Evolutionary conservation across 2,113 vertebrate genomes (phyloP), one percentile per base, ranked within the genome.

Genomic region (Halichoerus grypus): DNA sequence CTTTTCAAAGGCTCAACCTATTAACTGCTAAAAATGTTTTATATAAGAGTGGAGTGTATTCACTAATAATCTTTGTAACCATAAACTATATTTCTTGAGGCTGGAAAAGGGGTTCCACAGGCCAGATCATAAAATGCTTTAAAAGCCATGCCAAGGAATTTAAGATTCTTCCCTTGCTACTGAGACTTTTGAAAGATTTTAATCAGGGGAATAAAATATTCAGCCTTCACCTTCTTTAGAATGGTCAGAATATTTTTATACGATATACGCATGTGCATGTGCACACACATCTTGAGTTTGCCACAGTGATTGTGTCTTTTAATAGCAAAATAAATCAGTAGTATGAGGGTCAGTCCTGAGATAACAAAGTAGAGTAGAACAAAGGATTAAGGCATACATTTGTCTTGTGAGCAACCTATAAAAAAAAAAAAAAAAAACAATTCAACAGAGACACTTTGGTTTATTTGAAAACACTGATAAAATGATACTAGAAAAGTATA

Each of bases 391-490:
- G 31, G 63, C 36, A 53, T 42, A 7, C 5, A 33, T 85, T 77
- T 21, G 5, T 93, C 79, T 93, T 51, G 13, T 46, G 16, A 72
- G 53, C n/a, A 94, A 49, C 28, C 12, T 81, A 18, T 77, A n/a
- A 19, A 63, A 79, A 92, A 26, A 33, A 4, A 67, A 67, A 19
- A 55, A 76, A 93, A 26, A 26, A 6, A 57, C 24, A 22, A 0
- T 42, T 85, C 71, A 91, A 72, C 36, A 96, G 26, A 80, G 28
- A 80, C 2, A 10, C 49, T 42, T 76, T 51, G 24, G 31, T 24
- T 96, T 88, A 55, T 76, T 88, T 88, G 57, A 83, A 94, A 90
- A 46, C 21, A 72, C 53, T 92, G 79, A 80, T 90, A 92, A 95
- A 86, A 65, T n/a, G 13, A 79, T 59, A 82, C 21, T 49, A 91